Evolutionary conservation across 2,888 invertebrate genomes (phyloP), one percentile per base, ranked within the genome.

Genomic region (Melieria omissa): DNA sequence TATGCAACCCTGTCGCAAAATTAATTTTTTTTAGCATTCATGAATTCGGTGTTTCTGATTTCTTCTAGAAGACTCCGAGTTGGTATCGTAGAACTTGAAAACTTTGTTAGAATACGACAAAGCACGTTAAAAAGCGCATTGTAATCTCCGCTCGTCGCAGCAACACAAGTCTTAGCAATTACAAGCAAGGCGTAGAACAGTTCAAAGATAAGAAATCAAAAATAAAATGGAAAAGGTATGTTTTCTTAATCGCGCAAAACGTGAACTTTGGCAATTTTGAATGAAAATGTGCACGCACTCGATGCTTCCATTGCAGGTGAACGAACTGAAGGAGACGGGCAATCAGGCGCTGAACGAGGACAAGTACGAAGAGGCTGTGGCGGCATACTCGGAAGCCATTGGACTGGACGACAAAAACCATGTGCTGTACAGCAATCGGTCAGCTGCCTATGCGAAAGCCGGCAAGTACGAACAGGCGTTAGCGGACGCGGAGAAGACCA

Each of bases 401-500:
- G 88, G 88, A 12, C 85, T 96, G 73, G 96, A 97, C 84, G 88
- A 89, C 0, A 90, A 89, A 52, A 97, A 97, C 88, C 95, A 96
- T 89, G 95, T 97, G 83, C 89, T 97, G 42, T 97, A 90, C 82
- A 97, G 96, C 80, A 97, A 97, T 87, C 91, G 97, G 70, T 97
- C 97, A 0, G 97, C 97, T 6, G 97, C 97, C 6, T 92, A 93
- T 82, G 94, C 95, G 1, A 96, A 96, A 88, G 90, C 92, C 61
- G 91, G 90, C 42, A 90, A 93, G 76, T 96, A 92, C 82, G 85
- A 88, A 3, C 89, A 91, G 74, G 95, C 97, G 0, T 87, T 97
- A 45, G 89, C 91, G 76, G 97, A 97, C 89, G 97, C 96, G 0
- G 93, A 96, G 74, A 92, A 92, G 83, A 95, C 95, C 0, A 89